Percentiles rank a stretch among this genome's conserved stretches.
Evolutionary conservation across 2,113 vertebrate species (phyloP).

Genomic region (Seriola rivoliana): DNA sequence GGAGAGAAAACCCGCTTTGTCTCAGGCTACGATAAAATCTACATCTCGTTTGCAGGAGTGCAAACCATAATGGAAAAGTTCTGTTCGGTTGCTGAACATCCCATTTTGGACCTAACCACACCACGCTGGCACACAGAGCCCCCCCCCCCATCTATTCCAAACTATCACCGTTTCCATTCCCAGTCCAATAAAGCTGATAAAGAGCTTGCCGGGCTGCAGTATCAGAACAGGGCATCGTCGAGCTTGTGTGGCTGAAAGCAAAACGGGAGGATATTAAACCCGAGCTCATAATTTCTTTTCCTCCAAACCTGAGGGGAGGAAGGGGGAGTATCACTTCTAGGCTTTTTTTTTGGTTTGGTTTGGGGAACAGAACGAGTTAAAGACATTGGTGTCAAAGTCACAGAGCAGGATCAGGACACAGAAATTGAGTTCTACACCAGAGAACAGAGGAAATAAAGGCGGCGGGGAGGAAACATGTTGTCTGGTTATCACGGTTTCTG

Average conservation of each 20-base stretch:
- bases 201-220: background rate
- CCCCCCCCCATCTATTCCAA: background rate
- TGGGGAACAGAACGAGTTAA: background rate
- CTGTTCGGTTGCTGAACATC: slow-evolving; percentile 11
- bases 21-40: slow-evolving; percentile 2
- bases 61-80: background rate
- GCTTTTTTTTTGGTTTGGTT: background rate
- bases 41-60: background rate
- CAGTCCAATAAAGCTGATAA: slow-evolving; percentile 44
- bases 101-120: background rate
- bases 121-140: background rate
- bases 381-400: background rate
- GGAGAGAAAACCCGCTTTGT: background rate
- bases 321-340: background rate
- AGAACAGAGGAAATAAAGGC: too few species aligned
- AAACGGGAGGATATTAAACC: slow-evolving; percentile 49
- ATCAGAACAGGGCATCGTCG: slow-evolving; percentile 22
- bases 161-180: slow-evolving; percentile 8
- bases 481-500: background rate
- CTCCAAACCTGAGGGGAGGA: background rate
- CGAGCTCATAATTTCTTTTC: slow-evolving; percentile 32
- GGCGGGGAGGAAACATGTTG: background rate
- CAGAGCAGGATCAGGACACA: background rate
- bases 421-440: too few species aligned
- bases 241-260: slow-evolving; percentile 19